A percentile compares a stretch with the other conserved stretches of the same genome.
phyloP scores from a whole-genome alignment of 2,113 vertebrate genomes.

The Campylomormyrus numenius region DNA sequence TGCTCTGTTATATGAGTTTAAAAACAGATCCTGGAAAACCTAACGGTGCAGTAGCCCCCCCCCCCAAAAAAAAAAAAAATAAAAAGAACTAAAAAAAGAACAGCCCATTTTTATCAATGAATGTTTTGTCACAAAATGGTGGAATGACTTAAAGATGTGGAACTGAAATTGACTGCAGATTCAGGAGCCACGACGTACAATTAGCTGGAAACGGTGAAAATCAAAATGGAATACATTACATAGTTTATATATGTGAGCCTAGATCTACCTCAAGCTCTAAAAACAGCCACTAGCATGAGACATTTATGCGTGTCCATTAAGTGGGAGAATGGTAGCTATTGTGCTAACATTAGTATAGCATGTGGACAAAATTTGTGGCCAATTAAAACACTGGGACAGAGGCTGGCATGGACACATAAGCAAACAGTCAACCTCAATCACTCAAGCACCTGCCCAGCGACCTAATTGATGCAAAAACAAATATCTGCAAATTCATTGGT shows the following conservation, averaged over 20 bases:
- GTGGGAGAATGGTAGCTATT: neutral
- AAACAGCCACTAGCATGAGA: neutral
- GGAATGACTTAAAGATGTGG: constrained; percentile 1
- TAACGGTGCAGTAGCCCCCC: neutral
- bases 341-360: neutral
- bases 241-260: neutral
- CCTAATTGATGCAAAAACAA: neutral
- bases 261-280: neutral
- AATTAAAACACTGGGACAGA: neutral
- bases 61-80: neutral
- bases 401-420: neutral
- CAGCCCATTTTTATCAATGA: neutral
- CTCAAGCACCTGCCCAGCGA: neutral
- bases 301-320: neutral
- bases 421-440: neutral
- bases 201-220: neutral
- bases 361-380: neutral
- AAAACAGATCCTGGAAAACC: neutral
- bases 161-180: neutral
- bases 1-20: neutral
- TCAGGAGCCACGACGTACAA: neutral
- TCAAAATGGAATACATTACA: neutral
- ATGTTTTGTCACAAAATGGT: neutral
- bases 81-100: neutral
- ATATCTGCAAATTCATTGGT: neutral